These are phyloP conservation scores for Ploceus nigricollis DNA, from an alignment of 2,113 vertebrate genomes.

Conservation along the genomic window DNA sequence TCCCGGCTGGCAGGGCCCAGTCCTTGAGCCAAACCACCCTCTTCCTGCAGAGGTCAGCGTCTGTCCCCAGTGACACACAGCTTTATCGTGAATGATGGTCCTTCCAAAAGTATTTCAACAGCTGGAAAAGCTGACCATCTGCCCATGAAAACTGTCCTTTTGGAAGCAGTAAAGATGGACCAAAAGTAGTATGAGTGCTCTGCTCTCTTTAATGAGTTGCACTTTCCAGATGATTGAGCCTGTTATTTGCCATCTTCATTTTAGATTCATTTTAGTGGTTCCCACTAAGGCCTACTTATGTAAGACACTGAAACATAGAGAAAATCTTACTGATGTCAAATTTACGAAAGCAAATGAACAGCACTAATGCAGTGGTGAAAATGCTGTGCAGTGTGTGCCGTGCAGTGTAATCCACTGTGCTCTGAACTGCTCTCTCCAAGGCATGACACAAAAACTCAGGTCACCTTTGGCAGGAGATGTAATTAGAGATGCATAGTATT, in stretches of 20 bases:
- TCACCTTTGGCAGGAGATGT: not conserved
- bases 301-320: not conserved
- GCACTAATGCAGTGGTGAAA: not conserved
- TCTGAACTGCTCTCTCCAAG: not conserved
- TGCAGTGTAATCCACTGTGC: not conserved
- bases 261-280: not conserved
- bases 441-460: not conserved
- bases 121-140: constrained; percentile 22
- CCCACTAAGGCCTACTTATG: not conserved
- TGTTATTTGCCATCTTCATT: not conserved
- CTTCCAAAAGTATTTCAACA: constrained; percentile 38
- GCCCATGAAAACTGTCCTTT: not conserved
- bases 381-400: rapidly evolving
- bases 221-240: not conserved
- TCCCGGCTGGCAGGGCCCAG: not conserved
- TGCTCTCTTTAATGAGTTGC: not conserved
- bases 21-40: not conserved
- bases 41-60: not conserved
- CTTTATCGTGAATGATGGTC: not conserved
- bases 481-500: not conserved
- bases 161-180: constrained; percentile 11
- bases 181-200: not conserved
- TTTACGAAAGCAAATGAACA: not conserved
- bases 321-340: not conserved
- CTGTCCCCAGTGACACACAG: not conserved